A percentile compares a stretch with the other conserved stretches of the same genome.
Conservation (phyloP, 2,113 vertebrate species). For the Nyctibius bracteatus region DNA sequence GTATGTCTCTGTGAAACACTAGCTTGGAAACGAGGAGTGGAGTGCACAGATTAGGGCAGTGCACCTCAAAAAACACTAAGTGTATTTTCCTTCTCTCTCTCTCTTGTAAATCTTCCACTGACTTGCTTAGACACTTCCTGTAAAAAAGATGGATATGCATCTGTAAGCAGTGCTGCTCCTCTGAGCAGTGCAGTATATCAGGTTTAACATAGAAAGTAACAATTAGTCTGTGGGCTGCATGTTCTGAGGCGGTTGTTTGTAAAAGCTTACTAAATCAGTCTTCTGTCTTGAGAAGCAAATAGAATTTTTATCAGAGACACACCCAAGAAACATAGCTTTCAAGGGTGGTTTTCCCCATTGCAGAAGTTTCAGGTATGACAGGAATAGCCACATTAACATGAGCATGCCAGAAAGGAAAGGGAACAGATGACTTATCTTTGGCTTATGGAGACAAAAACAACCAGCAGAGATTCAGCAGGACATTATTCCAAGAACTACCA, state of each 20-base stretch:
- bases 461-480: neutral
- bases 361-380: slow-evolving; percentile 25
- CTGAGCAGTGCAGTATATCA: neutral
- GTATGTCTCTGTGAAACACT: neutral
- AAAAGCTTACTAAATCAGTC: neutral
- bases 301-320: slow-evolving; percentile 29
- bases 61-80: neutral
- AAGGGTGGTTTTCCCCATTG: neutral
- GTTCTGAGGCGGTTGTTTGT: neutral
- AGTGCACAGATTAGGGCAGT: neutral
- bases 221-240: neutral
- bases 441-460: neutral
- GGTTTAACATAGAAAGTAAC: neutral
- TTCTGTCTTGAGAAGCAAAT: neutral
- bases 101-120: neutral
- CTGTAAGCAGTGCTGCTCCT: neutral
- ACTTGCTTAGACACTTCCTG: neutral
- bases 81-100: neutral
- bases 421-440: neutral
- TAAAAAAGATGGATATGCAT: neutral
- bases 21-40: neutral
- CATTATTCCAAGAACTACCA: neutral
- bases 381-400: neutral
- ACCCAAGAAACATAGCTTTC: slow-evolving; percentile 6
- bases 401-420: neutral